Base-by-base conservation (phyloP, 37 sponge, comb jelly and placozoan genomes). In the Dysidea cf. avara region DNA sequence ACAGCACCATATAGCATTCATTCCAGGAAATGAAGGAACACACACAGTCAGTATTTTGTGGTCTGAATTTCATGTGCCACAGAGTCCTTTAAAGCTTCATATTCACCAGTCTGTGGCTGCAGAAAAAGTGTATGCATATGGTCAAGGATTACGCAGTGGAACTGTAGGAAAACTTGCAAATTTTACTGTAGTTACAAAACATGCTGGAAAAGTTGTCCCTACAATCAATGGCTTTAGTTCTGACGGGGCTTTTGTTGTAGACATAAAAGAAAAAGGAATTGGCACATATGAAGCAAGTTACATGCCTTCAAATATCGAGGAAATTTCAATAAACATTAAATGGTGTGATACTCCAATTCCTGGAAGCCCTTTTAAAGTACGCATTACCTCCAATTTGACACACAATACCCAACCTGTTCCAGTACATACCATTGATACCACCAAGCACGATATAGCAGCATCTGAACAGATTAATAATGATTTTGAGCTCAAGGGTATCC, bases 71-170 rank as follows among this genome's bases (percentile, higher is more conserved):
- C 83, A 87, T 49, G 70, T 95, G 2, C 96, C 92, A 0, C 85
- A 85, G 20, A 85, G 87, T 53, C 92, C 96, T 0, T 91, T 91
- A 80, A 88, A 83, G 59, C 58, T 95, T 13, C 60, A 68, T 7
- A 86, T 95, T 33, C 76, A 79, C 31, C 82, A 65, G 28, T 83
- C 83, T n/a, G 76, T 90, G 20, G 83, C 89, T 77, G 77, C 95
- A 0, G 40, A 63, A 49, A 76, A 81, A 59, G 95, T 94, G 72
- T 84, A 81, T 40, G 95, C 74, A 3, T 74, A 54, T 56, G 95
- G 95, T 2, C 90, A 90, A 18, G 95, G 95, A 6, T 51, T 94
- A 33, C 20, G 28, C 1, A 57, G 57, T 61, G 75, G 70, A 31
- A 72, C 54, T 31, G 32, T 74, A 31, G 81, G 82, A 39, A 65